A percentile compares a stretch with the other conserved stretches of the same genome.
Conservation (phyloP, 1,140 invertebrate genomes). For the Eufriesea mexicana region DNA sequence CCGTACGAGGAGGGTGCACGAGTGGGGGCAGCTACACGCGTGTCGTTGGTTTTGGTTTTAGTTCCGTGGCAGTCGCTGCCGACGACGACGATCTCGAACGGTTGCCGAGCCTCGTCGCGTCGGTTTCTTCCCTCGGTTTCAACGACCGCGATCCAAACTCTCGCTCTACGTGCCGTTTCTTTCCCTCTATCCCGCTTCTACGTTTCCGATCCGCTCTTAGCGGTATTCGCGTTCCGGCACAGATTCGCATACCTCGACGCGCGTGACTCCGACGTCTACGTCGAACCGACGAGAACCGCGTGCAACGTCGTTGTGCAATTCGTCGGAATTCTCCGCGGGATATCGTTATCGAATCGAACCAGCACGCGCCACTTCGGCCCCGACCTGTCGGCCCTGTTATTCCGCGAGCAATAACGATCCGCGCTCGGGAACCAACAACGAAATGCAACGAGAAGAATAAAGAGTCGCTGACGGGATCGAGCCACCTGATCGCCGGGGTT, state of each 20-base stretch:
- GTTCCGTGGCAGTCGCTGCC: slow-evolving; percentile 72
- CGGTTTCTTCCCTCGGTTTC: not conserved
- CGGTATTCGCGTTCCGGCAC: not conserved
- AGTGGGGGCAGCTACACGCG: slow-evolving; percentile 72
- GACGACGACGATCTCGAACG: slow-evolving; percentile 56
- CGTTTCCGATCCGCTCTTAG: too few relatives aligned
- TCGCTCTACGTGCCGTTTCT: too few relatives aligned
- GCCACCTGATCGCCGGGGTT: slow-evolving; percentile 53
- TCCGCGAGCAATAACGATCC: not conserved
- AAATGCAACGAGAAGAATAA: not conserved
- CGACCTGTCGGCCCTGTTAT: too few relatives aligned
- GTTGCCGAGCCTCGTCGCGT: not conserved
- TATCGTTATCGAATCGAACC: not conserved
- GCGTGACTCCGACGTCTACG: not conserved
- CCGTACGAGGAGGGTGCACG: slow-evolving; percentile 50
- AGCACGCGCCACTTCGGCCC: too few relatives aligned
- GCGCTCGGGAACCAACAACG: not conserved
- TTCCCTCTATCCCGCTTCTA: too few relatives aligned
- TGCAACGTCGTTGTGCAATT: not conserved
- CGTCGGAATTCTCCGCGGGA: not conserved
- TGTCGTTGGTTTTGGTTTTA: slow-evolving; percentile 77
- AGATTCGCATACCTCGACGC: not conserved
- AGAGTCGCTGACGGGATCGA: not conserved
- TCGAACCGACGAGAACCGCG: not conserved
- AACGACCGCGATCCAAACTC: too few relatives aligned